Evolutionary conservation across 2,113 vertebrate genomes (phyloP), one percentile per base, ranked within the genome.

Genomic region (Nematolebias whitei): DNA sequence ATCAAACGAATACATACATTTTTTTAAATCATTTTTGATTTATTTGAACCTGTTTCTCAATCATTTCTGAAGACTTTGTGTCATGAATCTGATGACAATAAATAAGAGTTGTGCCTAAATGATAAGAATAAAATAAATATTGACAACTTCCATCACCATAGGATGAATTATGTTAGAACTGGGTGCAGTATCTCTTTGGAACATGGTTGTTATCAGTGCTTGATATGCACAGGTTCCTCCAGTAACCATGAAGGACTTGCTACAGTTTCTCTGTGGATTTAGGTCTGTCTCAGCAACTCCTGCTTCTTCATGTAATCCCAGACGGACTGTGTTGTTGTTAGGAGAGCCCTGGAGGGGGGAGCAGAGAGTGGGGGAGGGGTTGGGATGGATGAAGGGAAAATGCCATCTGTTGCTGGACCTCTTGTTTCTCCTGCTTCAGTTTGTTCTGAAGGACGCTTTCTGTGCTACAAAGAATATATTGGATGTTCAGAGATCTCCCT

Each of bases 381-480:
- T 45, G 71, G 43, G 56, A 13, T 29, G 22, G 44, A 41, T 41
- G 13, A 15, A 22, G 63, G 58, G 55, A 59, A 35, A 35, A 32
- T 16, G 38, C 78, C 78, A 81, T 81, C 78, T 81, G 78, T 73
- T 76, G 39, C 64, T 52, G 45, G 50, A 68, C 68, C 60, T 29
- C 44, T 56, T 57, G 45, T 49, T 62, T 64, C 60, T 39, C 62
- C 48, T 57, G 35, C 29, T 32, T n/a, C 50, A 61, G 73, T 56
- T 64, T 35, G 39, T 45, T 64, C 16, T 60, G 49, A 12, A 53
- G 11, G 60, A 45, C 20, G 12, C 5, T n/a, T 35, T n/a, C n/a
- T 47, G 44, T n/a, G 8, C 18, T 44, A 8, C 18, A 5, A 15
- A 4, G 40, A 6, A 5, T 16, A 3, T 16, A 16, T 14, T 15